Evolutionary conservation across 1,140 invertebrate species (phyloP), one percentile per base, ranked within the genome.

Genomic region (Elymnias hypermnestra): DNA sequence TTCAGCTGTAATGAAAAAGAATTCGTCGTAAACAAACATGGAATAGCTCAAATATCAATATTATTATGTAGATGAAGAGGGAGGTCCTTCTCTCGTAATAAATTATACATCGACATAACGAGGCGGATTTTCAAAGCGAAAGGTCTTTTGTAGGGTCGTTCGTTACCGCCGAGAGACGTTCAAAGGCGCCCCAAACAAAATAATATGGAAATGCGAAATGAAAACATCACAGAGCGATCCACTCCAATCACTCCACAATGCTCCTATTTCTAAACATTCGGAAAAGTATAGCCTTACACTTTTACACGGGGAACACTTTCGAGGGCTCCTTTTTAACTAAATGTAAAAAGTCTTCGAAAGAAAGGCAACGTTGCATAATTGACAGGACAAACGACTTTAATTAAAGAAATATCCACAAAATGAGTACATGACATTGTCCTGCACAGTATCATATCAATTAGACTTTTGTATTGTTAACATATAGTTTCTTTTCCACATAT

Each of bases 191-290:
- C 47, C 56, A 51, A 64, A 70, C 67, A 63, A 65, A 78, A 69
- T 72, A 74, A 77, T 72, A 69, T 75, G 76, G 64, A 77, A 81
- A 77, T 76, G 50, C 43, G 57, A 67, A 78, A 78, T 78, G 67
- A 65, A 61, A 65, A 72, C 58, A 67, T 63, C 64, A 59, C 39
- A 58, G 63, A 57, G 15, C 46, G 37, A 50, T 43, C 60, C 65
- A 58, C 65, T 73, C 60, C 57, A 61, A 61, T 65, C 55, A 43
- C 40, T 26, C 35, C 28, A 61, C 58, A 60, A 61, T 63, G 59
- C 57, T 51, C 41, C 42, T 57, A 59, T 53, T 61, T 66, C 56
- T 58, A 57, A 63, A 65, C 53, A 68, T 59, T n/a, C 54, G 57
- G 56, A 58, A 57, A 59, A 55, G 44, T 61, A 54, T 54, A 47